Evolutionary conservation across 1,140 invertebrate genomes (phyloP).

Genomic region (Nephila pilipes): DNA sequence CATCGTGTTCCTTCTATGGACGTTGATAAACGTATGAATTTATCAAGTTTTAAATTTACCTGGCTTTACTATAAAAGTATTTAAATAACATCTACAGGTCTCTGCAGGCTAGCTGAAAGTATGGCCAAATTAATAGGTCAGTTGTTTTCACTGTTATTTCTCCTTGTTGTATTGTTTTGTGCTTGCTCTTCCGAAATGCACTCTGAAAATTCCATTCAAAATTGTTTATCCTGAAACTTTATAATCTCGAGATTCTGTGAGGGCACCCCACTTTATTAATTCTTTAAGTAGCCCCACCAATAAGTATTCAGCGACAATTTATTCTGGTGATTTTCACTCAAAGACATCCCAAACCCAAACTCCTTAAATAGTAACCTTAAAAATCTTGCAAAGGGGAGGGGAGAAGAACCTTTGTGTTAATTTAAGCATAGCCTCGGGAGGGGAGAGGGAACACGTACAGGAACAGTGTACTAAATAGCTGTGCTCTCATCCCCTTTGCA

Average conservation of each 20-base stretch:
- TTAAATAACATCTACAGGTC: too few relatives aligned
- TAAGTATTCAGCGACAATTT: slow-evolving; percentile 25
- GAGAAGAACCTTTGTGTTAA: slow-evolving; percentile 39
- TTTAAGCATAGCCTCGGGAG: background rate
- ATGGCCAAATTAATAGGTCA: too few relatives aligned
- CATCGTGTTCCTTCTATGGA: too few relatives aligned
- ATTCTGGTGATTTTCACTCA: background rate
- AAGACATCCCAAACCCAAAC: background rate
- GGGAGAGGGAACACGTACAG: slow-evolving; percentile 41
- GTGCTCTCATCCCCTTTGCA: slow-evolving; percentile 39
- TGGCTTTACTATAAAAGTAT: too few relatives aligned
- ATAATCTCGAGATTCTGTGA: background rate
- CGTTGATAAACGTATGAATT: too few relatives aligned
- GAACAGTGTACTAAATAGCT: slow-evolving; percentile 72
- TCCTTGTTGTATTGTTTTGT: too few relatives aligned
- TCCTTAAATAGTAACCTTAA: background rate
- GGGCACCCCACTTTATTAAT: background rate
- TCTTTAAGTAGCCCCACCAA: background rate
- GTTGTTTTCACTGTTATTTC: too few relatives aligned
- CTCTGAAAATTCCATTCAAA: background rate
- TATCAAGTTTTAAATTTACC: too few relatives aligned
- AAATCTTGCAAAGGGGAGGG: background rate
- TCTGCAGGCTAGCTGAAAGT: too few relatives aligned
- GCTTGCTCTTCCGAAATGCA: too few relatives aligned
- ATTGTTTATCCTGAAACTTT: background rate